Evolutionary conservation across 2,797 vertebrate species (phyloP).

Genomic region (Pelochelys cantorii): DNA sequence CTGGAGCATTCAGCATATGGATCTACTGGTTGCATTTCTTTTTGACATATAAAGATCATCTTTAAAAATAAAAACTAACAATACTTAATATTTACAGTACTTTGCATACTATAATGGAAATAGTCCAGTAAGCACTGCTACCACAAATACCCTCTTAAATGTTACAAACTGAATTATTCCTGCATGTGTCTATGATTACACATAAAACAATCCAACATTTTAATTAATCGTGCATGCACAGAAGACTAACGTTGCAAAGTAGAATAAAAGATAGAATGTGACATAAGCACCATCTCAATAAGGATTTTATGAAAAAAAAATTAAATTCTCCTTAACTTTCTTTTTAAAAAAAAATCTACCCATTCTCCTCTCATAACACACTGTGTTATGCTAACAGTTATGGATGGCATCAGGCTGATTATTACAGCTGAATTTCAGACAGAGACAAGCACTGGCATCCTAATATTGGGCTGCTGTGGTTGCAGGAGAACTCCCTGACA

Average conservation of each 20-base stretch:
- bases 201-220: not conserved
- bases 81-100: not conserved
- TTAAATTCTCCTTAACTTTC: conserved; percentile 57
- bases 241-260: conserved; percentile 64
- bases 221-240: conserved; percentile 72
- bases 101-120: not conserved
- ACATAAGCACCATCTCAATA: conserved; percentile 72
- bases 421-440: not conserved
- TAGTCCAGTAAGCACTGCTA: not conserved
- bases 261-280: conserved; percentile 69
- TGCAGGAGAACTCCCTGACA: not conserved
- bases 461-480: not conserved
- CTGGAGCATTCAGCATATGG: not conserved
- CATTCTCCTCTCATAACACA: conserved; percentile 18
- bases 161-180: conserved; percentile 23
- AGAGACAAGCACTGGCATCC: not conserved
- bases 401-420: not conserved
- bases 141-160: not conserved
- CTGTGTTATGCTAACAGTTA: conserved; percentile 41
- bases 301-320: conserved; percentile 65
- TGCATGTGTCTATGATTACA: conserved; percentile 57
- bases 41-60: conserved; percentile 6
- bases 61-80: conserved; percentile 1
- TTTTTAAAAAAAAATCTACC: conserved; percentile 20
- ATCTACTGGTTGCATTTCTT: not conserved